Conservation (phyloP, 2,113 vertebrate genomes). For the Amia ocellicauda region DNA sequence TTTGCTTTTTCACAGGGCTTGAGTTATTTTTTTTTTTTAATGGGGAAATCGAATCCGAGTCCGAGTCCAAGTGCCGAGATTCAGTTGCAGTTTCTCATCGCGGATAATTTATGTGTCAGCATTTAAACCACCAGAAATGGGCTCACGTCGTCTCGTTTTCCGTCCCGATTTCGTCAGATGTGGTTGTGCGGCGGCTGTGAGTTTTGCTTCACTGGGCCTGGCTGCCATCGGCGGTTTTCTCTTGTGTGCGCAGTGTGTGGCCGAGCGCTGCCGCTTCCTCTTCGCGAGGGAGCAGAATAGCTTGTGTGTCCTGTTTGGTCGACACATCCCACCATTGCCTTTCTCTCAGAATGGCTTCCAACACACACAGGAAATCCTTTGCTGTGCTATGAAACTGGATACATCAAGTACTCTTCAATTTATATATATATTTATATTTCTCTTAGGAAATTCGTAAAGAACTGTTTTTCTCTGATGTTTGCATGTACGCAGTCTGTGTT, state of each 20-base stretch:
- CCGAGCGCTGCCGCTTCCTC: neutral
- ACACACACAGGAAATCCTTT: neutral
- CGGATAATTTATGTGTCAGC: neutral
- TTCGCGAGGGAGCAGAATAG: neutral
- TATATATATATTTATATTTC: too few relatives aligned
- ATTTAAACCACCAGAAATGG: conserved; percentile 1
- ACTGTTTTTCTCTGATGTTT: too few relatives aligned
- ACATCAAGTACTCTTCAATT: too few relatives aligned
- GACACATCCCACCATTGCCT: neutral
- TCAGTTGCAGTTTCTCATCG: neutral
- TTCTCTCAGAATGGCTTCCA: neutral
- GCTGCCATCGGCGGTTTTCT: neutral
- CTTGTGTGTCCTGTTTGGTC: neutral
- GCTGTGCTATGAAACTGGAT: neutral
- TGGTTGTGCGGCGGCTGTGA: neutral
- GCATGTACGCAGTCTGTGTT: too few relatives aligned
- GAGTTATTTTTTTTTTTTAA: too few relatives aligned
- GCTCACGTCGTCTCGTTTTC: neutral
- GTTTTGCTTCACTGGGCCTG: neutral
- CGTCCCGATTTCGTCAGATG: neutral
- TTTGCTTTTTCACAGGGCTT: too few relatives aligned
- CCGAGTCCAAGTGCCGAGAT: neutral
- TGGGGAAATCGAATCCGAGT: too few relatives aligned
- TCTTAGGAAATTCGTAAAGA: too few relatives aligned
- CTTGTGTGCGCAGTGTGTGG: neutral